These are phyloP conservation scores for Cosmopolites sordidus DNA, from an alignment of 2,888 invertebrate genomes.

Conservation along the genomic window DNA sequence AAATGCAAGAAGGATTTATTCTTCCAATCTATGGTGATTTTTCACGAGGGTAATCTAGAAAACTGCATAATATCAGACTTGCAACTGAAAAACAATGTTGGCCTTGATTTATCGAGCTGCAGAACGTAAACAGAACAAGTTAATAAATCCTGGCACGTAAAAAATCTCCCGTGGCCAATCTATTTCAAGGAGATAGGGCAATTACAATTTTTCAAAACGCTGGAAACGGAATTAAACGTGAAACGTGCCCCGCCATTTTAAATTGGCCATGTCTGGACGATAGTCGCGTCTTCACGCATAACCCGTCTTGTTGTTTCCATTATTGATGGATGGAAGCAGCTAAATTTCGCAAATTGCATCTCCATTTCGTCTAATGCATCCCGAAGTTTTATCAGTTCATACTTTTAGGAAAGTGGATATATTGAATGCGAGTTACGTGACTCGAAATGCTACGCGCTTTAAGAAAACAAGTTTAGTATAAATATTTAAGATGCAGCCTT, in stretches of 20 bases:
- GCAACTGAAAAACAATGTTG: conserved; percentile 12
- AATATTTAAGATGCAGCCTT: conserved; percentile 1
- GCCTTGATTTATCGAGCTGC: conserved; percentile 14
- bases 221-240: conserved; percentile 43
- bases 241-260: conserved; percentile 38
- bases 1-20: too few species aligned
- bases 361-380: conserved; percentile 1
- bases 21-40: too few species aligned
- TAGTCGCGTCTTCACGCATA: conserved; percentile 8
- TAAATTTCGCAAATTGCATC: conserved; percentile 7
- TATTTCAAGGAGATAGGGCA: conserved; percentile 44
- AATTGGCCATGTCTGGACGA: conserved; percentile 33
- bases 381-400: not conserved
- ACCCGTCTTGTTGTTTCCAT: conserved; percentile 8
- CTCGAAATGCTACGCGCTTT: not conserved
- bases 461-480: not conserved
- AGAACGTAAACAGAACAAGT: conserved; percentile 21
- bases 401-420: not conserved
- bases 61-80: conserved; percentile 6
- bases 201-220: conserved; percentile 50
- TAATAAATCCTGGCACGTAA: conserved; percentile 40
- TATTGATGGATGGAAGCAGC: conserved; percentile 8
- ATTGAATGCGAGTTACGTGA: not conserved
- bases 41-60: too few species aligned
- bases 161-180: conserved; percentile 44